Evolutionary conservation across 2,888 invertebrate species (phyloP).

Genomic region (Maniola hyperantus): DNA sequence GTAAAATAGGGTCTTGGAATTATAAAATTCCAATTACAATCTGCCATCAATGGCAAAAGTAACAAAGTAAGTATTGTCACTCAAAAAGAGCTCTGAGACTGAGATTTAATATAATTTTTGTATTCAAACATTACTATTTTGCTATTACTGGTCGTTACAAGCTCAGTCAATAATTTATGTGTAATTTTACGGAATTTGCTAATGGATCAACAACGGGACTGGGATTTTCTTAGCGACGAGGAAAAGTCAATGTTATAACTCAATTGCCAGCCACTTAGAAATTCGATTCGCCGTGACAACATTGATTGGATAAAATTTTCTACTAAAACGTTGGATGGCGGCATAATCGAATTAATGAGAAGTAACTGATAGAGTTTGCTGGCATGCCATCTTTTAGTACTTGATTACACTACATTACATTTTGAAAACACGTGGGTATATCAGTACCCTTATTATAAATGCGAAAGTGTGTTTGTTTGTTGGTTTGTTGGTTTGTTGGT

Average conservation of each 20-base stretch:
- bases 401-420: neutral
- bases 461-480: neutral
- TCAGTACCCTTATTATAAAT: neutral
- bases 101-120: conserved; percentile 7
- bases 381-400: neutral
- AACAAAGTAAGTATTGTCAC: too few relatives aligned
- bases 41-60: too few relatives aligned
- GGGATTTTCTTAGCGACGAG: conserved; percentile 3
- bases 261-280: conserved; percentile 23
- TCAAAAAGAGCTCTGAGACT: too few relatives aligned
- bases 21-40: too few relatives aligned
- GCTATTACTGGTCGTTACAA: neutral
- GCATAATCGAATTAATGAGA: conserved; percentile 16
- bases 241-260: conserved; percentile 19
- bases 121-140: conserved; percentile 2
- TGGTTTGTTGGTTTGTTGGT: too few relatives aligned
- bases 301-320: conserved; percentile 21
- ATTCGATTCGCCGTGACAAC: conserved; percentile 21
- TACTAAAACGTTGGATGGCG: conserved; percentile 14
- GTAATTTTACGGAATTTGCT: conserved; percentile 6
- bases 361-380: conserved; percentile 13
- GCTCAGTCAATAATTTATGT: conserved; percentile 7
- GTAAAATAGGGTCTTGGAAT: too few relatives aligned
- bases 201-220: conserved; percentile 3
- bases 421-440: neutral